Conservation (phyloP, 2,113 vertebrate species). For the Emydocephalus ijimae region DNA sequence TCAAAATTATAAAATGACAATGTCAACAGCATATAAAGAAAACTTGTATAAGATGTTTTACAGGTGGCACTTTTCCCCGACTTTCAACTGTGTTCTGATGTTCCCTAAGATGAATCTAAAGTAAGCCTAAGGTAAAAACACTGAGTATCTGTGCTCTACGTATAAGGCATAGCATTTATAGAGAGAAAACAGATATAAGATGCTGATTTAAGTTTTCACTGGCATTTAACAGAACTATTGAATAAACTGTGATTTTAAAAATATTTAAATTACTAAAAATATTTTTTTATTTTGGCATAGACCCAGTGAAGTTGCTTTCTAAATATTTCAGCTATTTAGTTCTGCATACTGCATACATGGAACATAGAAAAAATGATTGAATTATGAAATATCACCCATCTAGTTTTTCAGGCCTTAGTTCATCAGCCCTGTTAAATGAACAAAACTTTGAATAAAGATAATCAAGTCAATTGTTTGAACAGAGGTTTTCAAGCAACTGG, state of each 20-base stretch:
- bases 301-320: conserved; percentile 37
- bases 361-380: not conserved
- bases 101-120: conserved; percentile 30
- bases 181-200: conserved; percentile 27
- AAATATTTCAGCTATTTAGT: conserved; percentile 38
- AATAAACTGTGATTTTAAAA: not conserved
- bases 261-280: not conserved
- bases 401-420: not conserved
- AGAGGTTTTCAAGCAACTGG: not conserved
- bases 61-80: too few species aligned
- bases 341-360: conserved; percentile 4
- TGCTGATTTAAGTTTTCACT: conserved; percentile 19
- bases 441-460: not conserved
- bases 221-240: not conserved
- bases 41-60: too few species aligned
- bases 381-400: not conserved
- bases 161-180: conserved; percentile 1
- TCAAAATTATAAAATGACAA: too few species aligned
- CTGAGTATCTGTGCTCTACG: conserved; percentile 14
- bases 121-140: conserved; percentile 33
- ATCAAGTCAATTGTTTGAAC: not conserved
- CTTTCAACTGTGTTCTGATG: not conserved
- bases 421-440: not conserved
- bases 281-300: not conserved
- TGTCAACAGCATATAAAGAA: too few species aligned